These are phyloP conservation scores for Sinosuthora webbiana DNA, from an alignment of 2,113 vertebrate genomes.

Conservation along the genomic window DNA sequence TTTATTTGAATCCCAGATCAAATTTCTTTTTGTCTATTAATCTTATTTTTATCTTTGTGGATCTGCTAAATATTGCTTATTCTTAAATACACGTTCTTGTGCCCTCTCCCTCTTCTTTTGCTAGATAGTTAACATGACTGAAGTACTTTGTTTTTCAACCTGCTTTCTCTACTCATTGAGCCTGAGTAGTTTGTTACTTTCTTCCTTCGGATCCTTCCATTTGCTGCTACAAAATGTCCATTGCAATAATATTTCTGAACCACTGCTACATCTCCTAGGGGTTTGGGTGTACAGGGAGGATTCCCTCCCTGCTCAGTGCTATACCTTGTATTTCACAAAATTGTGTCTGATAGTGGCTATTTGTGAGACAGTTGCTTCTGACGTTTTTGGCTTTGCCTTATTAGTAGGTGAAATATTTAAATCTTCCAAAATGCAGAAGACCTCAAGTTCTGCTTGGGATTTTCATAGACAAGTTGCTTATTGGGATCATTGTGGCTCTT, in stretches of 20 bases:
- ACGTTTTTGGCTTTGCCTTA: neutral
- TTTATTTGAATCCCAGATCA: neutral
- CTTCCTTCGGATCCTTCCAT: neutral
- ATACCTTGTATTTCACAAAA: neutral
- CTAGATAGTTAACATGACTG: neutral
- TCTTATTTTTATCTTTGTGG: neutral
- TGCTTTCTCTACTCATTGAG: neutral
- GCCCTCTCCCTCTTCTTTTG: neutral
- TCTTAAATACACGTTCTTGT: accelerated
- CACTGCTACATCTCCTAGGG: accelerated
- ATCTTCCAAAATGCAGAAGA: neutral
- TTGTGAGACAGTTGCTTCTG: neutral
- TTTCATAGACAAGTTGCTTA: neutral
- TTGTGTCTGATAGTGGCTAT: neutral
- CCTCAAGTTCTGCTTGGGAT: neutral
- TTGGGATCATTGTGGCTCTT: neutral
- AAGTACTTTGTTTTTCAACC: neutral
- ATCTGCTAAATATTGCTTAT: neutral
- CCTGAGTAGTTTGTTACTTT: neutral
- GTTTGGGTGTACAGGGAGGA: neutral
- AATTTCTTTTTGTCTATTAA: neutral
- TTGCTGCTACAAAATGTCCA: neutral
- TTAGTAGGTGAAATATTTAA: neutral
- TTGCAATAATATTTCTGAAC: neutral
- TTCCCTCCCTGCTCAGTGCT: neutral